These are phyloP conservation scores for Nannospalax galili DNA, from an alignment of 2,113 vertebrate species.

Conservation along the genomic window DNA sequence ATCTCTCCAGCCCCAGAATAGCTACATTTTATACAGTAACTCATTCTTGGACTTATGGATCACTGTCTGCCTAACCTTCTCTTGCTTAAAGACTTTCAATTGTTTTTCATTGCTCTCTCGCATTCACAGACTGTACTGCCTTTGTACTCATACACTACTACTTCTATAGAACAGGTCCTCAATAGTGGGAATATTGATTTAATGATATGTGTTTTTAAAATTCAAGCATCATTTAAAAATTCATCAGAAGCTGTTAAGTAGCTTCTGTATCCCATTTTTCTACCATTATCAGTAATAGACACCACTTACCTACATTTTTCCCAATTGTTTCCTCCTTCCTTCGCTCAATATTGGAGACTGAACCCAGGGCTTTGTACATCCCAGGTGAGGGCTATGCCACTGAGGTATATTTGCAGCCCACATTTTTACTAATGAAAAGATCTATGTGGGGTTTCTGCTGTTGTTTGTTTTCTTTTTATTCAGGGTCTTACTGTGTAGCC, in stretches of 20 bases:
- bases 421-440: background rate
- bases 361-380: background rate
- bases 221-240: slow-evolving; percentile 13
- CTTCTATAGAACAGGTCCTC: slow-evolving; percentile 7
- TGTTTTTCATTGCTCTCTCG: slow-evolving; percentile 15
- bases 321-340: background rate
- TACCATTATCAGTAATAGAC: background rate
- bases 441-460: background rate
- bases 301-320: background rate
- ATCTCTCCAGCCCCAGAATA: too few species aligned
- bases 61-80: background rate
- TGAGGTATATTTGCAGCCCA: background rate
- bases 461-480: background rate
- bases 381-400: background rate
- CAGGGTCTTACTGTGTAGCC: background rate
- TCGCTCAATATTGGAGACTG: background rate
- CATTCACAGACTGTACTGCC: background rate
- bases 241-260: background rate
- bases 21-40: background rate
- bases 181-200: background rate
- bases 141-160: background rate
- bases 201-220: background rate
- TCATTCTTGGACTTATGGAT: background rate
- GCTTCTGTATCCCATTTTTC: background rate
- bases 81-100: background rate